Percentiles rank a stretch among this genome's conserved stretches.
Evolutionary conservation across 2,888 invertebrate species (phyloP).

Genomic region (Lycaena phlaeas): DNA sequence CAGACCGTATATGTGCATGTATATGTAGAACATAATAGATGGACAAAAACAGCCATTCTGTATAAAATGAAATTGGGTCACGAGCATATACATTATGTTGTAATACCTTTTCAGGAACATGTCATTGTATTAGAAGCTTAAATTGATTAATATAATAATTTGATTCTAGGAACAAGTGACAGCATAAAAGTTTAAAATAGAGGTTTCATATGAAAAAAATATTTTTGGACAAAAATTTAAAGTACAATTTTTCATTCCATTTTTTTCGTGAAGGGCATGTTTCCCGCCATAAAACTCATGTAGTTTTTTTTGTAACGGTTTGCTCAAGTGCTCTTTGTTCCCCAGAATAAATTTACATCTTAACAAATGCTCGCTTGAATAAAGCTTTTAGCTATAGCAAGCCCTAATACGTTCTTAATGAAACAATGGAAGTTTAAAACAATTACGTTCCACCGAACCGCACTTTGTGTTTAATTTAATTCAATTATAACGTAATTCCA

Average conservation of each 20-base stretch:
- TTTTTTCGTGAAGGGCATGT: slow-evolving; percentile 9
- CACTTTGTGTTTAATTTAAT: slow-evolving; percentile 20
- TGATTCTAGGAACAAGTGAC: too few species aligned
- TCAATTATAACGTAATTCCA: slow-evolving; percentile 19
- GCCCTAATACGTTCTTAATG: slow-evolving; percentile 51
- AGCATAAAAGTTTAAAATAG: not conserved
- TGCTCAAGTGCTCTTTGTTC: slow-evolving; percentile 41
- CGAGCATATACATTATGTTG: too few species aligned
- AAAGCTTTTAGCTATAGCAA: slow-evolving; percentile 43
- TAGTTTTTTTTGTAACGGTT: slow-evolving; percentile 45
- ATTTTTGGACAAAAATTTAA: not conserved
- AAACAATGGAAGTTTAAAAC: slow-evolving; percentile 40
- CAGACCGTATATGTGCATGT: too few species aligned
- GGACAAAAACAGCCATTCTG: too few species aligned
- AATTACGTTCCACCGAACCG: slow-evolving; percentile 21
- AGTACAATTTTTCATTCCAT: not conserved
- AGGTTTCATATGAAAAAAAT: too few species aligned
- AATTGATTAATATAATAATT: too few species aligned
- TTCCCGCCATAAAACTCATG: slow-evolving; percentile 27
- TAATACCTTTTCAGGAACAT: too few species aligned
- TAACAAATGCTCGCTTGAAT: slow-evolving; percentile 45
- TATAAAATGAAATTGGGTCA: too few species aligned
- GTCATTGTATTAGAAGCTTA: too few species aligned
- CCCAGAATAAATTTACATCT: slow-evolving; percentile 64
- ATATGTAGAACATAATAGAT: too few species aligned